Conservation (phyloP, 1,140 invertebrate species). For the Colletes latitarsis region DNA sequence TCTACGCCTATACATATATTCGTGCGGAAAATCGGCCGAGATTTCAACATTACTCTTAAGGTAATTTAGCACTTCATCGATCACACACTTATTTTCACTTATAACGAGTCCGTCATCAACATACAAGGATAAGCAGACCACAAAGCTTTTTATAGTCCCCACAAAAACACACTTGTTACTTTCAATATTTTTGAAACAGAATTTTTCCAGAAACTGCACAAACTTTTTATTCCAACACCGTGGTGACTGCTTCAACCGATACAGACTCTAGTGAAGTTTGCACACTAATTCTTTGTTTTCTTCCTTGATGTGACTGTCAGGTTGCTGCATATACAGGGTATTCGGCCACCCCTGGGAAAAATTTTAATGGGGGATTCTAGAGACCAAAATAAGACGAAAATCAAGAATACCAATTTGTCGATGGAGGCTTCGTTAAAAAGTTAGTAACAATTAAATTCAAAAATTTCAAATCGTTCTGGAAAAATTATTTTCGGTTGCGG, state of each 20-base stretch:
- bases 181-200: not conserved
- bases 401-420: no score
- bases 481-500: no score
- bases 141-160: not conserved
- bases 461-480: no score
- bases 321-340: slow-evolving; percentile 7
- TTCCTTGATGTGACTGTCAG: not conserved
- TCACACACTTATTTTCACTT: not conserved
- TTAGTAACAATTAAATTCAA: no score
- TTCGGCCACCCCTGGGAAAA: no score
- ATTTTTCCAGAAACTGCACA: not conserved
- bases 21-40: not conserved
- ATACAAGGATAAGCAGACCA: not conserved
- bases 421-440: no score
- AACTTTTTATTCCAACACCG: slow-evolving; percentile 35
- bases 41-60: slow-evolving; percentile 4
- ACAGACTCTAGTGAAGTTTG: slow-evolving; percentile 1
- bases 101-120: slow-evolving; percentile 21
- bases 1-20: slow-evolving; percentile 12
- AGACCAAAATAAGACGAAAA: no score
- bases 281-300: not conserved
- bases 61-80: not conserved
- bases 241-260: slow-evolving; percentile 28
- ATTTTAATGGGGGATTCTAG: no score
- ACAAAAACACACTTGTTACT: slow-evolving; percentile 7